Conservation (phyloP, 1,140 invertebrate genomes). For the Drosophila pseudoananassae region DNA sequence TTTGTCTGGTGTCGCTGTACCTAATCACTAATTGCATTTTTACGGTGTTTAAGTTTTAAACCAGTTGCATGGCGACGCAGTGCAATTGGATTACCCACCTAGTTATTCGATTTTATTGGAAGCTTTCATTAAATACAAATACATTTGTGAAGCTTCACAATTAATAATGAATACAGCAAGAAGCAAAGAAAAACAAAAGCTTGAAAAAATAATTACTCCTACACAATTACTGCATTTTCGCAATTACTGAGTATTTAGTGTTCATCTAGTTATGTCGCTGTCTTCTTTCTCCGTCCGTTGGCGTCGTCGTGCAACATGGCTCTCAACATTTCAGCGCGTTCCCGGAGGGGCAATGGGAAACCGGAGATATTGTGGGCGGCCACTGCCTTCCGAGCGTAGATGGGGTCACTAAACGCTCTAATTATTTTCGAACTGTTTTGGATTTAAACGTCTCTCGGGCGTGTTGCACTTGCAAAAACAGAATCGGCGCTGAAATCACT, state of each 20-base stretch:
- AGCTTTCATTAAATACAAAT: not conserved
- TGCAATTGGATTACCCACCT: not conserved
- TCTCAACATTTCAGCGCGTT: conserved; percentile 26
- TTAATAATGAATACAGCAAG: not conserved
- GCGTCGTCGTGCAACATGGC: not conserved
- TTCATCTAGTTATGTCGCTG: conserved; percentile 9
- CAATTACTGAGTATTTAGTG: conserved; percentile 19
- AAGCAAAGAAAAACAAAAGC: not conserved
- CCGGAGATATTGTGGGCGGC: not conserved
- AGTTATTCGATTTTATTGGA: no score
- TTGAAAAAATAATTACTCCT: not conserved
- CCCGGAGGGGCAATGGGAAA: conserved; percentile 9
- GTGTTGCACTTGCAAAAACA: conserved; percentile 43
- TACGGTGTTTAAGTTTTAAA: conserved; percentile 14
- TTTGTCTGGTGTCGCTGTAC: not conserved
- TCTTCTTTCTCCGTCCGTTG: conserved; percentile 7
- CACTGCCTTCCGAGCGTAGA: not conserved
- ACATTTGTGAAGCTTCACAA: not conserved
- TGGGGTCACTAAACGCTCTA: conserved; percentile 72
- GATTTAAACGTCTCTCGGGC: conserved; percentile 72
- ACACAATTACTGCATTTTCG: conserved; percentile 1
- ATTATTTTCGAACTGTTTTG: conserved; percentile 77
- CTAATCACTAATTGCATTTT: conserved; percentile 31
- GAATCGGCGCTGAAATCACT: conserved; percentile 52
- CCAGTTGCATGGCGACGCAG: not conserved